Base-by-base conservation (phyloP, 1,140 invertebrate species). In the Rhagoletis zephyria region DNA sequence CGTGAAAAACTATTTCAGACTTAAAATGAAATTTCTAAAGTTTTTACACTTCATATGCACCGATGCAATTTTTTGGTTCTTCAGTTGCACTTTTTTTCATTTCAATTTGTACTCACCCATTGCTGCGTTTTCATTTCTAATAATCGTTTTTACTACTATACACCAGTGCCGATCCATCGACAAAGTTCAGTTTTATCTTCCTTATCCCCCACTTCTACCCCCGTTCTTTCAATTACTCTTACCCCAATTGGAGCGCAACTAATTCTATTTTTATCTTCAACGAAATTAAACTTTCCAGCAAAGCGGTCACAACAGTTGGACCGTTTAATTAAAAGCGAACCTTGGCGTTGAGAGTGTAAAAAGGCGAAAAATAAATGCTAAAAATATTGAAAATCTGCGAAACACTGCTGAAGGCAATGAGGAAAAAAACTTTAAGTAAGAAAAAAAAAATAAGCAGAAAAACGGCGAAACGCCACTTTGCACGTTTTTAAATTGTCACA, bases 181-280 rank as follows among this genome's bases (percentile, higher is more conserved):
- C 70, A 48, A 42, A 74, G 5, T 12, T 12, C 14, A 51, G 30
- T 30, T 5, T n/a, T n/a, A 16, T 45, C 65, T 70, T 74, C 12
- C n/a, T 74, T 48, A 40, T 74, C 12, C 70, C 30, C 10, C 40
- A 4, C n/a, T 40, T 70, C 19, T 30, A 3, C 40, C 40, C 65
- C 42, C 65, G n/a, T 59, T 81, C 61, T 63, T 81, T 81, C 74
- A 81, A 81, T 56, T 81, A 81, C 48, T 81, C 48, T 81, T 81
- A 81, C 48, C 5, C 48, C 74, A 81, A 81, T 56, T 56, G 19
- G 56, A 81, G 6, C 10, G 4, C n/a, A 81, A 81, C n/a, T 56
- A 56, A 81, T 59, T 81, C 48, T 81, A 81, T 81, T 81, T 81
- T 81, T 81, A 19, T 81, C 45, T 81, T 81, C n/a, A n/a, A 81